These are phyloP conservation scores for Pitangus sulphuratus DNA, from an alignment of 2,797 vertebrate genomes.

Conservation along the genomic window DNA sequence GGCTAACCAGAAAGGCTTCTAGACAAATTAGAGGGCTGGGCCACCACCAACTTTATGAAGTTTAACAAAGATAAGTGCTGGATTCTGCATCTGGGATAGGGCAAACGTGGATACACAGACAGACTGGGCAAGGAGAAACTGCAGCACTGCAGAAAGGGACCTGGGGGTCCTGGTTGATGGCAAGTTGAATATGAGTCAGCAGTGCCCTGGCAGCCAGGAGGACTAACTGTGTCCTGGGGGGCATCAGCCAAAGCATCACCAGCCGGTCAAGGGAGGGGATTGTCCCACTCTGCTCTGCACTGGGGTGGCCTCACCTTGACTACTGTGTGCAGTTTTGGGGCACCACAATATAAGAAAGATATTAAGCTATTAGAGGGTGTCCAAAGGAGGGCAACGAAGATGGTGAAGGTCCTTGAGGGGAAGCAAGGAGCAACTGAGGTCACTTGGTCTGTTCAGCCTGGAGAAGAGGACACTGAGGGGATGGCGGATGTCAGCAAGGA, in stretches of 20 bases:
- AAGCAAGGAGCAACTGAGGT: fast-evolving
- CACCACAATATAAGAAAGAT: fast-evolving
- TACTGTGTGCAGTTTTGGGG: neutral
- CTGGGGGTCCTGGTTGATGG: fast-evolving
- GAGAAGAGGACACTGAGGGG: neutral
- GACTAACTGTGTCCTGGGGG: fast-evolving
- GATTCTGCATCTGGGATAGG: neutral
- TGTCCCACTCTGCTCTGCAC: neutral
- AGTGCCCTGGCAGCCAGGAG: neutral
- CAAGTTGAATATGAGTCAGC: fast-evolving
- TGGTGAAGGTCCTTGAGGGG: neutral
- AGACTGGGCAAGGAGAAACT: fast-evolving
- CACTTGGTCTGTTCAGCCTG: neutral
- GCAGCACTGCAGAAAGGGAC: neutral
- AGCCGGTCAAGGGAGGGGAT: fast-evolving
- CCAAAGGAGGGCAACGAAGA: neutral
- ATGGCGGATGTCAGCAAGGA: neutral
- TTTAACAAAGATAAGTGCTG: neutral
- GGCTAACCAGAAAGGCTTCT: neutral
- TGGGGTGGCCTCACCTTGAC: fast-evolving
- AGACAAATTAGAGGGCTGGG: neutral
- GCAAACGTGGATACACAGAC: neutral
- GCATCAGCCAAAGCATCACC: neutral
- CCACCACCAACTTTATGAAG: neutral
- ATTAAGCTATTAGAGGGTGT: fast-evolving